Percentiles rank a stretch among this genome's conserved stretches.
Conservation (phyloP, 2,113 vertebrate genomes). For the Sander vitreus region DNA sequence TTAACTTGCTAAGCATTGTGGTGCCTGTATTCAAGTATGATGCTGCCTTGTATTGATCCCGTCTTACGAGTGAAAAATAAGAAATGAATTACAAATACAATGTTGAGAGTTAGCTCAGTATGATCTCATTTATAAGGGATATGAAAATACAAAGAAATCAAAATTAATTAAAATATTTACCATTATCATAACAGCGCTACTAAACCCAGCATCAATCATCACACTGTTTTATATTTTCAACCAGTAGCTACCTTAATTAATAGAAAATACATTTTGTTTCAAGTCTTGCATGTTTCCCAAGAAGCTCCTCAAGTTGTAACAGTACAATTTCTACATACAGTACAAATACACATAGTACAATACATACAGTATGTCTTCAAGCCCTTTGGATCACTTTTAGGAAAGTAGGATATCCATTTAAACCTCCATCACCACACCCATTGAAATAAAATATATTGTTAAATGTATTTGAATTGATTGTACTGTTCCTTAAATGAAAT, state of each 20-base stretch:
- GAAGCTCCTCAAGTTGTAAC: neutral
- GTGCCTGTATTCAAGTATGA: neutral
- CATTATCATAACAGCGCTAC: neutral
- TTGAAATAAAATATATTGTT: neutral
- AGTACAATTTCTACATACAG: no score
- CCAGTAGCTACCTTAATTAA: neutral
- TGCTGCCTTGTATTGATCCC: conserved; percentile 2
- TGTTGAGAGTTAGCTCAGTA: neutral
- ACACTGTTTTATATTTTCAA: neutral
- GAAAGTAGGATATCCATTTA: neutral
- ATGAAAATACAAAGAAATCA: neutral
- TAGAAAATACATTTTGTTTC: neutral
- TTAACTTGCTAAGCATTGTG: conserved; percentile 53
- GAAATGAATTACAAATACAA: neutral
- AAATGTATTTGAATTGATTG: neutral
- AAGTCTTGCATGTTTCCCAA: neutral
- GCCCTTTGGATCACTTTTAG: neutral
- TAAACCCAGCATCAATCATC: neutral
- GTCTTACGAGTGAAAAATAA: neutral
- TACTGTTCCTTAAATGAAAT: neutral
- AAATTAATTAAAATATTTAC: neutral
- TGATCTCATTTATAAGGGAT: neutral
- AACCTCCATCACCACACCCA: neutral
- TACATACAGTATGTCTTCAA: neutral
- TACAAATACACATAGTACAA: no score